Percentiles rank a stretch among this genome's conserved stretches.
phyloP scores from a whole-genome alignment of 2,113 vertebrate genomes.

The Prochilodus magdalenae region DNA sequence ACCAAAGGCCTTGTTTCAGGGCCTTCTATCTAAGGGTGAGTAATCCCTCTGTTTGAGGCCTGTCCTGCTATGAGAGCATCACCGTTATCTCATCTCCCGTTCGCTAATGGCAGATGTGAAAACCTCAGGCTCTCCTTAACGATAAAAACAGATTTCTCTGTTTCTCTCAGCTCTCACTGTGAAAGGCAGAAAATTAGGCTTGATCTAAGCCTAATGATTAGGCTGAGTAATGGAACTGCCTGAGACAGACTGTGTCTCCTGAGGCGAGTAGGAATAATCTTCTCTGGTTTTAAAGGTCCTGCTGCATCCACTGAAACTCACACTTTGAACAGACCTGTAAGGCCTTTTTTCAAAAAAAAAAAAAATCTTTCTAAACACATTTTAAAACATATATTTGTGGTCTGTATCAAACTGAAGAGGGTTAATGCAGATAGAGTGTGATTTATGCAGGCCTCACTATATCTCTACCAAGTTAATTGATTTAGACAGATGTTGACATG shows the following conservation, averaged over 20 bases:
- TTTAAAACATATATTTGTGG: no score
- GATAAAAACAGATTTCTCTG: slow-evolving; percentile 18
- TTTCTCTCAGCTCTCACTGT: slow-evolving; percentile 16
- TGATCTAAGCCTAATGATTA: slow-evolving; percentile 48
- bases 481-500: slow-evolving; percentile 59
- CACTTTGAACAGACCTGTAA: background rate
- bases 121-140: slow-evolving; percentile 19
- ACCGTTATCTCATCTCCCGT: background rate
- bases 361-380: no score
- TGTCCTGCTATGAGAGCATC: slow-evolving; percentile 22
- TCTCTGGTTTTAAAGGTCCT: slow-evolving; percentile 3
- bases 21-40: background rate
- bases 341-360: background rate
- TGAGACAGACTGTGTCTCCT: slow-evolving; percentile 36
- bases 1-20: background rate
- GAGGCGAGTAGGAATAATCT: slow-evolving; percentile 36
- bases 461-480: slow-evolving; percentile 54
- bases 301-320: background rate
- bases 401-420: slow-evolving; percentile 1
- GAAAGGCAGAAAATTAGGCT: slow-evolving; percentile 37
- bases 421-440: background rate
- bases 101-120: slow-evolving; percentile 2
- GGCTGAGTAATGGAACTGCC: slow-evolving; percentile 33
- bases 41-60: slow-evolving; percentile 4
- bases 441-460: slow-evolving; percentile 18